A percentile compares a stretch with the other conserved stretches of the same genome.
phyloP scores from a whole-genome alignment of 2,113 vertebrate species.

The Hylia prasina region DNA sequence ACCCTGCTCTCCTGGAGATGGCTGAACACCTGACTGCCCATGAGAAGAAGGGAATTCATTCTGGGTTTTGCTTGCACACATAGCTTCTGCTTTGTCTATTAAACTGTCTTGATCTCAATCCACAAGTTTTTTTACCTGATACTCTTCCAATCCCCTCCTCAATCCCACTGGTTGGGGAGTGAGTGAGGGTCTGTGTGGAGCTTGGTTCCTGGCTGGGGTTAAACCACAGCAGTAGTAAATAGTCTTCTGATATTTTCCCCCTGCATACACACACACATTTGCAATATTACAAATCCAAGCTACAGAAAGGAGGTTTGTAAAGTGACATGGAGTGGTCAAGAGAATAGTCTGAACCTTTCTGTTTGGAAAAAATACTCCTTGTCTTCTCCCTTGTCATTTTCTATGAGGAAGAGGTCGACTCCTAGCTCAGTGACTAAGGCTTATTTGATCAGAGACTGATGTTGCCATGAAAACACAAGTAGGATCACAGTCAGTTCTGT shows the following conservation, averaged over 20 bases:
- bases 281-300: background rate
- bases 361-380: background rate
- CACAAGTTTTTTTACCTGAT: background rate
- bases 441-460: background rate
- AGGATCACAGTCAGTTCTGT: background rate
- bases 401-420: background rate
- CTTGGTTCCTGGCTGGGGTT: background rate
- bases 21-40: background rate
- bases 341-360: background rate
- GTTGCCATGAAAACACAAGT: background rate
- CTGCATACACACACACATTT: background rate
- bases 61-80: background rate
- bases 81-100: background rate
- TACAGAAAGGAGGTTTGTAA: background rate
- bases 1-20: background rate
- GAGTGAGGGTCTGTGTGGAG: accelerated
- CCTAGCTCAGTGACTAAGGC: background rate
- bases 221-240: background rate
- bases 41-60: background rate
- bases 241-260: background rate
- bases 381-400: background rate
- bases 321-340: background rate
- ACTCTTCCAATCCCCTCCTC: background rate
- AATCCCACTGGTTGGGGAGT: accelerated
- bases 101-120: background rate